Base-by-base conservation (phyloP, 2,113 vertebrate species). In the Menidia beryllina region DNA sequence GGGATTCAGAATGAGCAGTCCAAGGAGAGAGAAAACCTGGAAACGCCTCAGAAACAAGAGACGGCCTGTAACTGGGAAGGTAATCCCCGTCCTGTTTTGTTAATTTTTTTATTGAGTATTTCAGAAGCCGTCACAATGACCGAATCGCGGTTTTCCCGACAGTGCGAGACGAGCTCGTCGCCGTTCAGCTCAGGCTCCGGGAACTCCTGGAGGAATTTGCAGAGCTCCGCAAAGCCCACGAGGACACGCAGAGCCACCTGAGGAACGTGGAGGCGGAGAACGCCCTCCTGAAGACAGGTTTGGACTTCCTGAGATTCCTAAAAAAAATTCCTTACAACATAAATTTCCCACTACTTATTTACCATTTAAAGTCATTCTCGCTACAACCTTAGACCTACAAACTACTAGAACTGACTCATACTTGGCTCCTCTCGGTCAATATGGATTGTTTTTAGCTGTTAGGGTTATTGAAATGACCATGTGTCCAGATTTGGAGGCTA, bases 1-100 rank as follows among this genome's bases (percentile, higher is more conserved):
- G 92, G 89, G 86, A 93, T 92, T 75, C 70, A 96, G 84, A 95
- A 95, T 71, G 94, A 96, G 73, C 93, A 94, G 90, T 85, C 96
- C 5, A 57, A 80, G 73, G 93, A 96, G 30, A 34, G 30, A 5
- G 30, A 34, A 10, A 34, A 34, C 7, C 60, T 91, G 63, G 91
- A 91, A 80, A 91, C 86, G 51, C 79, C 69, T 61, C 76, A 81
- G 52, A 81, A 79, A 82, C 82, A 69, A 53, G 68, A 88, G 13
- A 56, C 74, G 12, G 93, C 90, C 38, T 90, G 72, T 62, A 91
- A 52, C 75, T 91, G 93, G 67, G 93, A 96, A 90, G 85, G 97
- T 97, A 91, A 86, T 85, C 0, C 45, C 6, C 24, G 23, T 30
- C 2, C 30, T 48, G 23, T 63, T 24, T 49, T 14, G 38, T 39